These are phyloP conservation scores for Drosophila saltans DNA, from an alignment of 1,140 invertebrate genomes.

Conservation along the genomic window DNA sequence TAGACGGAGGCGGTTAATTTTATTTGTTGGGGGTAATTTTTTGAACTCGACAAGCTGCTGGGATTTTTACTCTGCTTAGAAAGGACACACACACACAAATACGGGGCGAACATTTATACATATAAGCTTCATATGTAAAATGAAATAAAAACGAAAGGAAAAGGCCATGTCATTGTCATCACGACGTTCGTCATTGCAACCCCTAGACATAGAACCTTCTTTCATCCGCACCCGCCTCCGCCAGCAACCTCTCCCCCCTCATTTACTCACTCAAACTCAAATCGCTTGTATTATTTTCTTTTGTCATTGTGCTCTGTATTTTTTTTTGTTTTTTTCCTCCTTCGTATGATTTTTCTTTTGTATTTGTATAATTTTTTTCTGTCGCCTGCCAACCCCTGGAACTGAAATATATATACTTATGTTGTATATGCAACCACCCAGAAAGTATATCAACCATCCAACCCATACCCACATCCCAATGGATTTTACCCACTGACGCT, in stretches of 20 bases:
- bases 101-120: too few species aligned
- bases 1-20: constrained; percentile 6
- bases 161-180: constrained; percentile 67
- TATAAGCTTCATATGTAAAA: constrained; percentile 22
- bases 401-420: constrained; percentile 22
- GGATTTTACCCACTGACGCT: background rate
- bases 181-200: constrained; percentile 69
- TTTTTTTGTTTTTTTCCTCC: constrained; percentile 48
- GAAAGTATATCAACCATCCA: constrained; percentile 8
- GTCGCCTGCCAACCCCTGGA: constrained; percentile 57
- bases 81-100: constrained; percentile 8
- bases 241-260: background rate
- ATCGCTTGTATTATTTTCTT: constrained; percentile 76
- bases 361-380: constrained; percentile 81
- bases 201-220: constrained; percentile 30
- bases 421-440: constrained; percentile 30
- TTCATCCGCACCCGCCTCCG: background rate
- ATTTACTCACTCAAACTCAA: constrained; percentile 42
- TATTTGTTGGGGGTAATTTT: constrained; percentile 12
- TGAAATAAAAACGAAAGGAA: constrained; percentile 26
- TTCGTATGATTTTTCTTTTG: constrained; percentile 68
- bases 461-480: background rate
- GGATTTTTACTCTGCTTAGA: constrained; percentile 38
- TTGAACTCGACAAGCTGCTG: constrained; percentile 44
- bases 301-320: constrained; percentile 75